Evolutionary conservation across 2,888 invertebrate species (phyloP), one percentile per base, ranked within the genome.

Genomic region (Pterostichus madidus): DNA sequence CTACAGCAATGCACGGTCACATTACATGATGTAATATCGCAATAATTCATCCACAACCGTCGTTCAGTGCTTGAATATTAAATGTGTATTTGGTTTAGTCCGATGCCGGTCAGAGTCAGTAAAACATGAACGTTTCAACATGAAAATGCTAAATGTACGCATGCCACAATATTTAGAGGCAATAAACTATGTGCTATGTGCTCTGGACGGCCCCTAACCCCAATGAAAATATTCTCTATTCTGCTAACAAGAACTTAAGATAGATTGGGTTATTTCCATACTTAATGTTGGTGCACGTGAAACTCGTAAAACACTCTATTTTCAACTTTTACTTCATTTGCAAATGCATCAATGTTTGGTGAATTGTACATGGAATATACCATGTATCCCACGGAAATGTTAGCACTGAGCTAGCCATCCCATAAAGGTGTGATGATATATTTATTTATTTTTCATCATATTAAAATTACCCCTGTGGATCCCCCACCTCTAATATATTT

Each of bases 121-220:
- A 35, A 64, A 64, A 64, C 64, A 64, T 64, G 35, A 39, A 32
- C 35, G 31, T 61, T 61, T 61, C 61, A 10, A 64, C 64, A 64
- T 64, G 64, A 64, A 64, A 64, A 64, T 17, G 64, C 15, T 64
- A 8, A 56, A 17, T 17, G 56, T n/a, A 32, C 64, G 64, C 64
- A 64, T 64, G 64, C 64, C 39, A 64, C 64, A 64, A 39, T 64
- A 64, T 64, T 64, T 64, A 64, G 39, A 35, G 64, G 35, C 64
- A 32, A 64, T 64, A 64, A 64, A 64, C 32, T 39, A 64, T 64
- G 10, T 2, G 13, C 64, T 39, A 64, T 39, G 7, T 39, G 39
- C 39, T 3, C 1, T 39, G 39, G 39, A 39, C 39, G 39, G 8
- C 6, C 6, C 39, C 39, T 39, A 39, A 39, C 39, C 6, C 39